A percentile compares a stretch with the other conserved stretches of the same genome.
Evolutionary conservation across 2,888 invertebrate genomes (phyloP).

Genomic region (Cheilosia vernalis): DNA sequence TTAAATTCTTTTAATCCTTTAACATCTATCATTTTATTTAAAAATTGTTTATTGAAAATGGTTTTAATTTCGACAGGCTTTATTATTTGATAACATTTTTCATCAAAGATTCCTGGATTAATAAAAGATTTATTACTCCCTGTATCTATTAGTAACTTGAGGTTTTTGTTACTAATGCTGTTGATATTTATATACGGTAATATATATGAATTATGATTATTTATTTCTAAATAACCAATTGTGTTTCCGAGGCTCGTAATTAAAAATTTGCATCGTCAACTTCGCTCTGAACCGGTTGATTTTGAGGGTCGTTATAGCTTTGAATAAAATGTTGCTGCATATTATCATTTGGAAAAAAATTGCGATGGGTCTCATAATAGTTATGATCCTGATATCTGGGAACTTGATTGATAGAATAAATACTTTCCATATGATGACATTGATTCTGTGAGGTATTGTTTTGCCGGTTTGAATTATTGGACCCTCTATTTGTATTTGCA

Average conservation of each 20-base stretch:
- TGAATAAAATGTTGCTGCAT: too few species aligned
- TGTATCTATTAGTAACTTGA: too few species aligned
- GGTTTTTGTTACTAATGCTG: too few species aligned
- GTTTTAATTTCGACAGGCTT: constrained; percentile 43
- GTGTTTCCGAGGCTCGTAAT: constrained; percentile 47
- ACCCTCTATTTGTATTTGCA: background rate
- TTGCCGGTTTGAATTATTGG: too few species aligned
- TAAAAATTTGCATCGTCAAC: constrained; percentile 61
- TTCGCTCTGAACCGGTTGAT: background rate
- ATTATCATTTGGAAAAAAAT: background rate
- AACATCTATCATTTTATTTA: constrained; percentile 24
- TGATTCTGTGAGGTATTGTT: too few species aligned
- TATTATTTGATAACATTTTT: constrained; percentile 10
- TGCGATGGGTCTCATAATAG: too few species aligned
- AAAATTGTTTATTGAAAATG: constrained; percentile 2
- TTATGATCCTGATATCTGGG: too few species aligned
- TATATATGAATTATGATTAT: constrained; percentile 32
- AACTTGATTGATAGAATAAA: too few species aligned
- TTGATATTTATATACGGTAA: constrained; percentile 31
- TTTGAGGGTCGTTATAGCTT: too few species aligned
- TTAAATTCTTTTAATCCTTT: constrained; percentile 51
- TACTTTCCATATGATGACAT: too few species aligned
- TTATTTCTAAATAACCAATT: constrained; percentile 61
- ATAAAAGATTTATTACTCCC: too few species aligned
- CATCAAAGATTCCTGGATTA: constrained; percentile 16